Base-by-base conservation (phyloP, 2,113 vertebrate genomes). In the Cavia aperea region DNA sequence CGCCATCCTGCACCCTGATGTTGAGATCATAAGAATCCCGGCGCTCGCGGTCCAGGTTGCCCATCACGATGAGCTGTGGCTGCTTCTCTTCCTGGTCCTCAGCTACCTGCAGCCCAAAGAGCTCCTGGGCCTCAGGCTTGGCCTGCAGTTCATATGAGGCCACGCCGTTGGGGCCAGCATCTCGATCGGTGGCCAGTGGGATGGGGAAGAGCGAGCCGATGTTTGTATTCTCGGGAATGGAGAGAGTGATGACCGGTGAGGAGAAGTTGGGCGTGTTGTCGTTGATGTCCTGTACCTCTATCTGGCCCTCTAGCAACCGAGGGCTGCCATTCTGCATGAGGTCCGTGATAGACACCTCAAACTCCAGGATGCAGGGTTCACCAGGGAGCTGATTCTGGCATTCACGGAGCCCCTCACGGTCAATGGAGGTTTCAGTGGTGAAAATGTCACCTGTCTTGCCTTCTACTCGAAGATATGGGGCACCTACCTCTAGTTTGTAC, bases 261-360 rank as follows among this genome's bases (percentile, higher is more conserved):
- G 98, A 96, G 39, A 99, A 99, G 97, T 99, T 99, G 2, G 99
- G 99, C 0, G 99, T 99, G 98, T 99, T 99, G 97, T 99, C 99
- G 0, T 99, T 99, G 96, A 99, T 98, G 95, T 99, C 99, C 60
- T 98, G 96, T 51, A 99, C 98, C 94, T 99, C 98, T 14, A 99
- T 99, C 96, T 98, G 98, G n/a, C 99, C 99, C 92, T 99, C 99
- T 0, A 99, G 98, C 54, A 99, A 97, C 82, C 99, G 98, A 0
- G 99, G 99, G 49, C 98, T 98, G 23, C 97, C 97, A 19, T 97
- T 98, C 90, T 98, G 97, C 65, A 98, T 97, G 72, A 99, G 98
- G 97, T 99, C 98, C 0, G 99, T 99, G 97, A 99, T 99, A 36
- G 99, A 99, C 89, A 99, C 99, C 95, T 99, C 99, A 0, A 99